Conservation (phyloP, 1,140 invertebrate genomes). For the Drosophila carrolli region DNA sequence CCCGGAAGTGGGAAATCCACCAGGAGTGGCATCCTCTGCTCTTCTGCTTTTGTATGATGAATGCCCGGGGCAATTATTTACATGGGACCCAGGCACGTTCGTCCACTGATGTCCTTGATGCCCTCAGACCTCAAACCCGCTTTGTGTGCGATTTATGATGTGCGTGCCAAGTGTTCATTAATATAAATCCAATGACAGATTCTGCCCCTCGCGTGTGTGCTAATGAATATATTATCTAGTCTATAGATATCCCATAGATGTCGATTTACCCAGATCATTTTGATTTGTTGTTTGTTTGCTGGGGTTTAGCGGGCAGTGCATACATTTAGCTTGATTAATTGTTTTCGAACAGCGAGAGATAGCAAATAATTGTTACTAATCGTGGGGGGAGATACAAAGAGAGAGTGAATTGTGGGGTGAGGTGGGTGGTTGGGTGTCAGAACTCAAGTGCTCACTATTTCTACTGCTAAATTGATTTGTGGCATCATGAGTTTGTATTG, state of each 20-base stretch:
- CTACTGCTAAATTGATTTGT: slow-evolving; percentile 43
- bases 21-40: slow-evolving; percentile 45
- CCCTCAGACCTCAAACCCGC: not conserved
- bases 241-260: slow-evolving; percentile 62
- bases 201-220: slow-evolving; percentile 31
- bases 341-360: slow-evolving; percentile 50
- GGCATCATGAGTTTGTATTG: slow-evolving; percentile 41
- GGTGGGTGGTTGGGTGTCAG: slow-evolving; percentile 13
- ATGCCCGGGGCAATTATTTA: slow-evolving; percentile 66
- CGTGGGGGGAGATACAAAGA: slow-evolving; percentile 8
- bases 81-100: slow-evolving; percentile 63
- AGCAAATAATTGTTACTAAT: slow-evolving; percentile 72
- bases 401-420: not conserved
- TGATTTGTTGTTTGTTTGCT: slow-evolving; percentile 49
- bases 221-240: slow-evolving; percentile 79
- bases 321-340: slow-evolving; percentile 71
- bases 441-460: slow-evolving; percentile 31
- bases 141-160: slow-evolving; percentile 75
- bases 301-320: slow-evolving; percentile 29
- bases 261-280: slow-evolving; percentile 57
- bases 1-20: slow-evolving; percentile 69
- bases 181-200: slow-evolving; percentile 79
- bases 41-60: slow-evolving; percentile 56
- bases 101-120: slow-evolving; percentile 55
- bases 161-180: slow-evolving; percentile 80